Evolutionary conservation across 2,113 vertebrate genomes (phyloP).

Genomic region (Hypocryptadius cinnamomeus): DNA sequence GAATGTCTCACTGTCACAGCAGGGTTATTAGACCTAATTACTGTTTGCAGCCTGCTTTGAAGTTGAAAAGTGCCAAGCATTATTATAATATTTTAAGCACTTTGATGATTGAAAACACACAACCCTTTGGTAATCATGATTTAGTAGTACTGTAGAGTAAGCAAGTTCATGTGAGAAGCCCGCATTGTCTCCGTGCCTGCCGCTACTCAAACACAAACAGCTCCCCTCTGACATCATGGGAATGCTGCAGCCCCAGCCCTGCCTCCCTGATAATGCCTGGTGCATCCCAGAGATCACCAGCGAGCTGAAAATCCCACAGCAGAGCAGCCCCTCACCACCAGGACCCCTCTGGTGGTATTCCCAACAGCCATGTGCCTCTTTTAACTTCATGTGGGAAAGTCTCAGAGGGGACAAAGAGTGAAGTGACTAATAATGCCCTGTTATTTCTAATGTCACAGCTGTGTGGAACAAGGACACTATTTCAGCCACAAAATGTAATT

Average conservation of each 20-base stretch:
- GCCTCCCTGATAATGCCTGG: background rate
- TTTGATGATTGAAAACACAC: slow-evolving; percentile 33
- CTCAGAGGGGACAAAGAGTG: background rate
- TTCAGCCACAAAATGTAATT: background rate
- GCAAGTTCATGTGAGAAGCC: slow-evolving; percentile 33
- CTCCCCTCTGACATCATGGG: slow-evolving; percentile 8
- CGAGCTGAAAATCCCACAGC: background rate
- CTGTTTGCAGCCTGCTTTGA: background rate
- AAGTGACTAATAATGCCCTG: background rate
- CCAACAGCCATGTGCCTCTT: background rate
- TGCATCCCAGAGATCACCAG: background rate
- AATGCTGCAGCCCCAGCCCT: background rate
- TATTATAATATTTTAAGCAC: slow-evolving; percentile 47
- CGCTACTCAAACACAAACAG: background rate
- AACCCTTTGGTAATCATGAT: slow-evolving; percentile 1
- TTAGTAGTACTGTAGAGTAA: background rate
- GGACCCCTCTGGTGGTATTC: rapidly evolving
- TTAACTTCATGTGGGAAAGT: background rate
- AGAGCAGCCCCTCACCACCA: background rate
- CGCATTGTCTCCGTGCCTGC: background rate
- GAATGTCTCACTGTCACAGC: slow-evolving; percentile 25
- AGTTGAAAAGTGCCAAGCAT: slow-evolving; percentile 19
- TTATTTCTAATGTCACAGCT: background rate
- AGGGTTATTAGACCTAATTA: slow-evolving; percentile 37
- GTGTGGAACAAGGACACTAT: background rate